A percentile compares a stretch with the other conserved stretches of the same genome.
These are phyloP conservation scores for Halcyon badia DNA, from an alignment of 2,797 vertebrate species.

Conservation along the genomic window DNA sequence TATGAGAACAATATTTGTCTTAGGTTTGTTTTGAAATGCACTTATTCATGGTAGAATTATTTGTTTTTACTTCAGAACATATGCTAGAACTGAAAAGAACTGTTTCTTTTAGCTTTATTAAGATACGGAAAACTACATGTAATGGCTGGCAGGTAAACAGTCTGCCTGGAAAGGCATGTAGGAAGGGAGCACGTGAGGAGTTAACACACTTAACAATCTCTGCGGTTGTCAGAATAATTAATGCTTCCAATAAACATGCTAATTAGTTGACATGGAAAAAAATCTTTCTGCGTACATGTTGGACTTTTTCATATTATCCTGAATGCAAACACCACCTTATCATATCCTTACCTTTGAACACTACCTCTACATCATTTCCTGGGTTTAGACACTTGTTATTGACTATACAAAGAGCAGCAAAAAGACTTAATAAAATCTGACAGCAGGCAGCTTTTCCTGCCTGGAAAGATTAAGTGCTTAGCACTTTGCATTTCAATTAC, in stretches of 20 bases:
- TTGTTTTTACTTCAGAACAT: not conserved
- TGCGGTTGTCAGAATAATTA: conserved; percentile 80
- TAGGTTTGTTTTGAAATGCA: not conserved
- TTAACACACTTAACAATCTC: conserved; percentile 72
- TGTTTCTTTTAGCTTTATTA: not conserved
- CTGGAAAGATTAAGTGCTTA: conserved; percentile 81
- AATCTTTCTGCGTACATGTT: conserved; percentile 70
- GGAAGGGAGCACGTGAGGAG: conserved; percentile 49
- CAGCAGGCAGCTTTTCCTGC: conserved; percentile 82
- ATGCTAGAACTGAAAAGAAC: not conserved
- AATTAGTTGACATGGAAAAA: conserved; percentile 83
- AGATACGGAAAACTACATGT: not conserved
- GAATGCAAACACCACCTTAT: conserved; percentile 81
- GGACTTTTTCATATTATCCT: conserved; percentile 79
- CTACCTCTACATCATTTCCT: conserved; percentile 80
- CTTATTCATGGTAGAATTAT: not conserved
- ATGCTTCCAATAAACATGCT: conserved; percentile 84
- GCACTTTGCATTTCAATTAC: conserved; percentile 86
- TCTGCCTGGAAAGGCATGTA: not conserved
- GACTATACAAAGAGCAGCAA: conserved; percentile 78
- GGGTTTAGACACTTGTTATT: conserved; percentile 80
- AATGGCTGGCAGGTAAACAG: not conserved
- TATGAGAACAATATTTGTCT: not conserved
- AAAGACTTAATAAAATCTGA: conserved; percentile 86
- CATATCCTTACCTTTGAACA: conserved; percentile 77